These are phyloP conservation scores for Allochrocebus solatus DNA, from an alignment of 2,797 vertebrate genomes.

Conservation along the genomic window DNA sequence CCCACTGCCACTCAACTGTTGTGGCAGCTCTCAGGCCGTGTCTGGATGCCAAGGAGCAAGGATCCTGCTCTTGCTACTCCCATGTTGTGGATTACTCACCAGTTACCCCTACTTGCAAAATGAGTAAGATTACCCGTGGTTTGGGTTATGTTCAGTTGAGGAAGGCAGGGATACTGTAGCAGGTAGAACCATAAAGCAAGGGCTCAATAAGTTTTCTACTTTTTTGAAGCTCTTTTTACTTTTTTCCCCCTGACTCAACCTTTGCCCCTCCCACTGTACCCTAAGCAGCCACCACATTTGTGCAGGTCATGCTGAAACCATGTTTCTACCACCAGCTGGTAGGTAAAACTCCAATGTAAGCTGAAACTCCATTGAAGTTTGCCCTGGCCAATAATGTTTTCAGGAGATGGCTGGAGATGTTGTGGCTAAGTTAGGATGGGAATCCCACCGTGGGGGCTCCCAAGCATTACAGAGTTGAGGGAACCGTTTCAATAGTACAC, in stretches of 20 bases:
- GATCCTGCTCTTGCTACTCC: background rate
- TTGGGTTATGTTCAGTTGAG: background rate
- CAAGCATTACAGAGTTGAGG: background rate
- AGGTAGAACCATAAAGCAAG: background rate
- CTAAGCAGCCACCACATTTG: background rate
- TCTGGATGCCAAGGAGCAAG: background rate
- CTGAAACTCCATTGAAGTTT: background rate
- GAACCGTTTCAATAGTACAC: background rate
- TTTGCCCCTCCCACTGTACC: background rate
- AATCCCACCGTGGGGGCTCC: background rate
- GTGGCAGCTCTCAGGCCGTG: background rate
- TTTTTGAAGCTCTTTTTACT: background rate
- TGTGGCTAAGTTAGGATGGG: background rate
- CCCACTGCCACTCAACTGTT: background rate
- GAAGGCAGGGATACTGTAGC: background rate
- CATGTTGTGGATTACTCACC: background rate
- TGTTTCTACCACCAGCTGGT: background rate
- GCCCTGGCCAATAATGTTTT: background rate
- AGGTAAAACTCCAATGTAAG: background rate
- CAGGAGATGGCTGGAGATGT: background rate
- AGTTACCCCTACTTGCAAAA: background rate
- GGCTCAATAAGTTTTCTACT: background rate
- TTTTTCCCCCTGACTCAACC: background rate
- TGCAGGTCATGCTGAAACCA: background rate
- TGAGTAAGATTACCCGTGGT: background rate